Evolutionary conservation across 37 sponge, comb jelly and placozoan species (phyloP), one percentile per base, ranked within the genome.

Genomic region (Halichondria panicea): DNA sequence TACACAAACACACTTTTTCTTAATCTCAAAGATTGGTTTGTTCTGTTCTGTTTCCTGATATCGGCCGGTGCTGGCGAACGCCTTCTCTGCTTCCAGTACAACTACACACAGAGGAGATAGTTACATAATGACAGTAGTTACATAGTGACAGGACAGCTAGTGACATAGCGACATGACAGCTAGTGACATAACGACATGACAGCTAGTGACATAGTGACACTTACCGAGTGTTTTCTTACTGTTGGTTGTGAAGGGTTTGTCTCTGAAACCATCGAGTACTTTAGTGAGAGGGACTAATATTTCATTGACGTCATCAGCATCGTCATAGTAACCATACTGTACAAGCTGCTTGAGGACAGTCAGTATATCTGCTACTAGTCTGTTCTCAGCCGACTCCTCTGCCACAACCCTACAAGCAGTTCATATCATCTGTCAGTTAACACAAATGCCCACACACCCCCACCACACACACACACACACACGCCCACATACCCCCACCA

Each of bases 291-390:
- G 84, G 15, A 38, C 44, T 27, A 91, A 54, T 32, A 94, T 43
- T 42, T 70, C 81, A 31, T 80, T 38, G 9, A 91, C 88, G 44
- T 94, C 91, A 22, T 71, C 59, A 1, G 52, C 45, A 39, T 78
- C 65, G 38, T 82, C 88, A 84, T 92, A 92, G 68, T 92, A 88
- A 25, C 88, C 93, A 76, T 74, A 84, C 31, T 77, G 68, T 4
- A 88, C 93, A 19, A 92, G 74, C 33, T 71, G 19, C 15, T 79
- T 60, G 32, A 88, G 42, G 2, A 92, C 46, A 8, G 79, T 45
- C 33, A 88, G 46, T 0, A 92, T 50, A 44, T 92, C 19, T 9
- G 73, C 84, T 44, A 76, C 30, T 64, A 66, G 39, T n/a, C 24
- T 33, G 37, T 81, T 81, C 12, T 81, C 50, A 33, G 41, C 63